Base-by-base conservation (phyloP, 1,140 invertebrate species). In the Drosophila ironensis region DNA sequence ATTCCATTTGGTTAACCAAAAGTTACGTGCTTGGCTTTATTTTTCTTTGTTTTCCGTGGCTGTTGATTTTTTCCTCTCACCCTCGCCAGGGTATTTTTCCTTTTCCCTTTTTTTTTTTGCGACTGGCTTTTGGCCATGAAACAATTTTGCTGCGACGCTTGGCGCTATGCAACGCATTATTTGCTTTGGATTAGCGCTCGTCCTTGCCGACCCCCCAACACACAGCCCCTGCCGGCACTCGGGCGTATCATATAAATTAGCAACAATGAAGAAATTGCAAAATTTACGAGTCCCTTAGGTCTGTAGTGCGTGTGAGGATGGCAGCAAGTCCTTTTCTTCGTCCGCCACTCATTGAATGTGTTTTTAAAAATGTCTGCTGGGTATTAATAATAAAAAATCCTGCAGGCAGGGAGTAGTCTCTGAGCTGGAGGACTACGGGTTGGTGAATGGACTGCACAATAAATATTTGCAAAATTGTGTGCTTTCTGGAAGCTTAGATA, bases 191-290 rank as follows among this genome's bases (percentile, higher is more conserved):
- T 84, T 82, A 82, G 78, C 52, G 42, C 53, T 48, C 25, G 12
- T 51, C 28, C 35, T 27, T 24, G 30, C 16, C 5, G 14, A 9
- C 27, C 14, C n/a, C n/a, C 28, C 6, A 30, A 11, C n/a, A 19
- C 14, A 14, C 14, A 19, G 25, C 20, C 19, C n/a, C 17, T 33
- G 19, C 8, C 24, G 37, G 33, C 50, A 42, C 66, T 48, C 66
- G 27, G 33, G 54, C 69, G 37, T 76, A 61, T 84, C 73, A 84
- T 82, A 82, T 78, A 82, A 82, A 82, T 82, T 82, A 82, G 78
- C 74, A 68, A 63, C 78, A 78, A 86, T 82, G 80, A 86, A 84
- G 69, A 78, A 82, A 78, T 74, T 84, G 63, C 64, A 40, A 69
- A 86, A 86, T 84, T 82, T 82, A 82, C 82, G 69, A 73, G 73